Evolutionary conservation across 2,113 vertebrate genomes (phyloP), one percentile per base, ranked within the genome.

Genomic region (Channa argus): DNA sequence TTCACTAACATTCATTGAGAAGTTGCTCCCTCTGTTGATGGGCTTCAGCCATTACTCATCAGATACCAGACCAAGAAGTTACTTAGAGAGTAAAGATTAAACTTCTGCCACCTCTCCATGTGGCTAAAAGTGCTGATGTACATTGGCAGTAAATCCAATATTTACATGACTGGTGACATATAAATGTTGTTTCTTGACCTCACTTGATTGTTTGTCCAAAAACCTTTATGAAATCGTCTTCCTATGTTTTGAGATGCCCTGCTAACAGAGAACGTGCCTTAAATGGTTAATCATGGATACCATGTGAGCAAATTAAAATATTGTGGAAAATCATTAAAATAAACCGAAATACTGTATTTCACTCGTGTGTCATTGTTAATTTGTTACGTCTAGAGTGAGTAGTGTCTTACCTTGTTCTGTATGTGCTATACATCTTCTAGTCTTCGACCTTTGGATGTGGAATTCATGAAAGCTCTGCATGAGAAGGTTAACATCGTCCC

Each of bases 401-500:
- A 4, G 24, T 15, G 41, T 53, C 34, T 14, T 6, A 34, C 39
- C 11, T 37, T 5, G 8, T 43, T 24, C 14, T 71, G 65, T 9
- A 12, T 8, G 34, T 11, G 5, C 59, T 56, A 1, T 45, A 2
- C 76, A 3, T 86, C 13, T 64, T 61, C n/a, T 55, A 99, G 98
- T 74, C 95, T 99, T 50, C 94, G 97, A 66, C 97, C 97, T 41
- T 65, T 99, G 89, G 98, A 99, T 3, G 95, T 99, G 84, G 97
- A 99, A 72, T 99, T 99, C 79, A 98, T 99, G 96, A 96, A 92
- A 83, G 97, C 97, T 38, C 94, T 99, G 43, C 98, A 99, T 66
- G 96, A 97, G 90, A 96, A 97, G 1, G 98, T 99, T 49, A 99
- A 99, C 93, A 97, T 99, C 0, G 98, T 99, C 59, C 98, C 98